Base-by-base conservation (phyloP, 2,888 invertebrate genomes). In the Polyommatus icarus region DNA sequence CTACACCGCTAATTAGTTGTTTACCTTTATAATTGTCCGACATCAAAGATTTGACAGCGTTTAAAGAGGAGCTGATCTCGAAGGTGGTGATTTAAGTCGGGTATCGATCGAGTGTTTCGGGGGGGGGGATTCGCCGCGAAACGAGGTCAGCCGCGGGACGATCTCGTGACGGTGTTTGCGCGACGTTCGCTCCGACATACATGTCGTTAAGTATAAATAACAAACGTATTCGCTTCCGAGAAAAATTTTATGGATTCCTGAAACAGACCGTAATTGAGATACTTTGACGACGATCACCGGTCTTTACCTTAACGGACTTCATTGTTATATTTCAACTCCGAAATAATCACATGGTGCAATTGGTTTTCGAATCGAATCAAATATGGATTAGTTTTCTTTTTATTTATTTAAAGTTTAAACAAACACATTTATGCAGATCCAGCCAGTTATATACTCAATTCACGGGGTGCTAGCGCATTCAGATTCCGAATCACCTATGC, bases 51-150 rank as follows among this genome's bases (percentile, higher is more conserved):
- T 71, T 71, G 76, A 73, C 61, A 50, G 61, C 75, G 76, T 77
- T 78, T 54, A 77, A 78, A 80, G 24, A 40, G 54, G 24, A 46
- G 67, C 76, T 32, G 73, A 82, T 83, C 85, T 85, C 87, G 86
- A 89, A 89, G 87, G 91, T 88, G 86, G 89, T 91, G 91, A 92
- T 92, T 92, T 91, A 91, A 89, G 90, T 87, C 88, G 87, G 83
- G 88, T 91, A 92, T 92, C 87, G 91, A 92, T 92, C 91, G 84
- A 82, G 87, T 89, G 88, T 85, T 86, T 86, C 85, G 86, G 86
- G 86, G 87, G 86, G 87, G 88, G 82, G 84, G 85, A 86, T 86
- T 85, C 85, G 84, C 83, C 80, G 80, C 80, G 87, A 88, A 92
- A 90, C 85, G 88, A 85, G 93, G 92, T 92, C 91, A 92, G 91